Percentiles rank a stretch among this genome's conserved stretches.
Conservation (phyloP, 1,140 invertebrate species). For the Mizuhopecten yessoensis region DNA sequence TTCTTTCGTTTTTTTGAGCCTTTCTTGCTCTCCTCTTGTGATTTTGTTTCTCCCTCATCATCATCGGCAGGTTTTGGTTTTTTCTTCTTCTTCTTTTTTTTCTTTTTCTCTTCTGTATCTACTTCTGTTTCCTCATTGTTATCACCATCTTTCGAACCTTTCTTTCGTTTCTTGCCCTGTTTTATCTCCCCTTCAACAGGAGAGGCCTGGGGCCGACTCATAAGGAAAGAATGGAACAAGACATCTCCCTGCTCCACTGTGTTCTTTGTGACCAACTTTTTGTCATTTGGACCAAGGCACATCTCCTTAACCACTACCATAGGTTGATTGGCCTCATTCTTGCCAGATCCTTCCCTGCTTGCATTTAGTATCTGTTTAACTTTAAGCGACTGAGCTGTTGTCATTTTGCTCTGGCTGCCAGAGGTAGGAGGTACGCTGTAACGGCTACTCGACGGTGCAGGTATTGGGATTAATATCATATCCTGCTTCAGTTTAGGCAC, state of each 20-base stretch:
- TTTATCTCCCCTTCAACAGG: not conserved
- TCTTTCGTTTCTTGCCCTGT: slow-evolving; percentile 45
- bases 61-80: slow-evolving; percentile 50
- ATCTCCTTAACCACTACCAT: not conserved
- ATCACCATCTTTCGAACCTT: not conserved
- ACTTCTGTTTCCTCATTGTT: not conserved
- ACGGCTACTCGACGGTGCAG: not conserved
- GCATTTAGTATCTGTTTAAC: not conserved
- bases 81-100: slow-evolving; percentile 43
- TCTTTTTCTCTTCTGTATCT: slow-evolving; percentile 52
- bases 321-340: not conserved
- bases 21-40: slow-evolving; percentile 51
- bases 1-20: slow-evolving; percentile 50
- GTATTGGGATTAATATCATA: not conserved
- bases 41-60: slow-evolving; percentile 6
- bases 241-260: not conserved
- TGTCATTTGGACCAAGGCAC: slow-evolving; percentile 8
- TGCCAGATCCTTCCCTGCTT: not conserved
- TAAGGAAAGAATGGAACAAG: not conserved
- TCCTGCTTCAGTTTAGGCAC: not conserved
- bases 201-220: not conserved
- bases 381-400: not conserved
- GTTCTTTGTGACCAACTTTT: not conserved
- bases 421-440: not conserved
- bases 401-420: not conserved